Base-by-base conservation (phyloP, 1,140 invertebrate genomes). In the Mesaphorura yosii region DNA sequence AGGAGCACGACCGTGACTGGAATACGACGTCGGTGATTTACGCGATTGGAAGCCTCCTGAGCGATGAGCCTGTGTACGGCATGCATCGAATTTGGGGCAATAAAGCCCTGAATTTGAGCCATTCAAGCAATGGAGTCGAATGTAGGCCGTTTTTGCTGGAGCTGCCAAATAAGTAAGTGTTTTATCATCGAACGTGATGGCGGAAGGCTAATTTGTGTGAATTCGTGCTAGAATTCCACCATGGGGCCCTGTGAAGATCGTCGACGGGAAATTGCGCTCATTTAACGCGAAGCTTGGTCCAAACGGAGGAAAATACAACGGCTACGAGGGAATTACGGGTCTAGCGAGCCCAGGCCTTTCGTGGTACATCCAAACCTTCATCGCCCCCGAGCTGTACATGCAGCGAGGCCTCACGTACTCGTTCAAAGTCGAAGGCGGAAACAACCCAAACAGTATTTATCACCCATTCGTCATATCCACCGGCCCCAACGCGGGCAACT, bases 391-490 rank as follows among this genome's bases (percentile, higher is more conserved):
- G 66, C 68, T 95, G 28, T 91, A 86, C 74, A 70, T 96, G 41
- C 79, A 86, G 59, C 71, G 91, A 46, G 88, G 88, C 12, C 71
- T 88, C 12, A 84, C 80, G 0, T 95, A 95, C 70, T 80, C 76
- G 12, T 90, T 93, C 63, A 76, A 67, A 39, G 81, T 90, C 23
- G 75, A 78, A 52, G 89, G 88, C 27, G 89, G 89, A 1, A 89
- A 90, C 64, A 87, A 93, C 73, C 87, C 88, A 3, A 84, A 91
- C 65, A 88, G 84, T 57, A 73, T 86, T 0, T 94, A 94, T 70
- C 90, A 96, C 75, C 91, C 91, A 6, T 72, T 96, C 29, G 88
- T 95, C 41, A 85, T 96, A 52, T 90, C 89, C 2, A 82, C 86
- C 65, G 87, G 90, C 23, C 17, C 49, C 28, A 1, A 37, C 38